Evolutionary conservation across 2,888 invertebrate species (phyloP), one percentile per base, ranked within the genome.

Genomic region (Cordylochernes scorpioides): DNA sequence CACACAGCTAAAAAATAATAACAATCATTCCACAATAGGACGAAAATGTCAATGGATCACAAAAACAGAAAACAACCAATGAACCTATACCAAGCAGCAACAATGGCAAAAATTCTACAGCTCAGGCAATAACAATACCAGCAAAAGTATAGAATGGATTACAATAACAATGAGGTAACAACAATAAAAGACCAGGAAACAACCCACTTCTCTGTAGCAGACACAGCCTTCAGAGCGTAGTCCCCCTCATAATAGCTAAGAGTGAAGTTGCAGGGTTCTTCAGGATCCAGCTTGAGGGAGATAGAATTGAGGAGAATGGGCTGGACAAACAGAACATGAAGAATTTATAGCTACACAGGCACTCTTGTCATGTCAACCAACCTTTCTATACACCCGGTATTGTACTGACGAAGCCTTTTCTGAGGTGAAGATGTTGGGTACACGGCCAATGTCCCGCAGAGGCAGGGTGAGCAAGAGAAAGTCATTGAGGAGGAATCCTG

Each of bases 401-500:
- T 59, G 58, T 28, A 64, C 52, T 44, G 63, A 63, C 26, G 60
- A 56, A 34, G 62, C 62, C 33, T 62, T 58, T 39, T 65, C 65
- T 44, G 68, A 67, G 5, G 59, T 58, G 46, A 68, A 66, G 39
- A 48, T 40, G 27, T 62, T 61, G 25, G 58, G 56, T 5, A 57
- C 53, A 28, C 34, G 41, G n/a, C 53, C 55, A 13, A 62, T 45
- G 12, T 59, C 54, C 45, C 65, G 64, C 5, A 34, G 35, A 7
- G 65, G 63, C 45, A 64, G 62, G 4, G 68, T 64, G 35, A 74
- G 56, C 26, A 74, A 51, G 13, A 74, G 54, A 48, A 73, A 71
- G 49, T 74, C 74, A 46, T 71, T 74, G 41, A 71, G 66, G 17
- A 74, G 57, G 48, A 73, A 69, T 15, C 63, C 69, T n/a, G 70